A percentile compares a stretch with the other conserved stretches of the same genome.
Evolutionary conservation across 2,113 vertebrate genomes (phyloP).

Genomic region (Dromiciops gliroides): DNA sequence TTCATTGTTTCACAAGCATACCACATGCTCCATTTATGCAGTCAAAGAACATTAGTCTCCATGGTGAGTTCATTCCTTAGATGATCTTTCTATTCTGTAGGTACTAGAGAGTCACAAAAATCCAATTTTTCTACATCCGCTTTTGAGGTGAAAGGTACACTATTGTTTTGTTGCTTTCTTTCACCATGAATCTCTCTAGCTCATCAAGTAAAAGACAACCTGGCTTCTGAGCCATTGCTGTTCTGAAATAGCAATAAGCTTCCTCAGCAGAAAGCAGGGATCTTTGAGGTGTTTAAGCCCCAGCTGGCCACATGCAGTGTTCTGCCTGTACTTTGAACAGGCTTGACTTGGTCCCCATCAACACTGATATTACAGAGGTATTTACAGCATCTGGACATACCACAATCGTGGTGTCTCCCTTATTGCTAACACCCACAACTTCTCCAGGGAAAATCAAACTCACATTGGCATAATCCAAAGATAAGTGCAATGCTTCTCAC

Average conservation of each 20-base stretch:
- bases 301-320: not conserved
- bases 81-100: not conserved
- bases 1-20: not conserved
- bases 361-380: not conserved
- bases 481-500: not conserved
- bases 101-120: not conserved
- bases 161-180: not conserved
- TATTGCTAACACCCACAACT: not conserved
- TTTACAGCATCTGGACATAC: not conserved
- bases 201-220: not conserved
- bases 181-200: not conserved
- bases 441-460: not conserved
- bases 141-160: not conserved
- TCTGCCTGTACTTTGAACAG: not conserved
- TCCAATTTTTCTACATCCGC: not conserved
- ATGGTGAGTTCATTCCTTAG: not conserved
- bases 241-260: not conserved
- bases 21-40: not conserved
- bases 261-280: not conserved
- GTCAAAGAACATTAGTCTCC: not conserved
- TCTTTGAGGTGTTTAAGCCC: not conserved
- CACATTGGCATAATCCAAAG: not conserved
- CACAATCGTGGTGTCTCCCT: not conserved
- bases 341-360: not conserved
- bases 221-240: not conserved